Percentiles rank a stretch among this genome's conserved stretches.
Conservation (phyloP, 2,797 vertebrate genomes). For the Argyrosomus regius region DNA sequence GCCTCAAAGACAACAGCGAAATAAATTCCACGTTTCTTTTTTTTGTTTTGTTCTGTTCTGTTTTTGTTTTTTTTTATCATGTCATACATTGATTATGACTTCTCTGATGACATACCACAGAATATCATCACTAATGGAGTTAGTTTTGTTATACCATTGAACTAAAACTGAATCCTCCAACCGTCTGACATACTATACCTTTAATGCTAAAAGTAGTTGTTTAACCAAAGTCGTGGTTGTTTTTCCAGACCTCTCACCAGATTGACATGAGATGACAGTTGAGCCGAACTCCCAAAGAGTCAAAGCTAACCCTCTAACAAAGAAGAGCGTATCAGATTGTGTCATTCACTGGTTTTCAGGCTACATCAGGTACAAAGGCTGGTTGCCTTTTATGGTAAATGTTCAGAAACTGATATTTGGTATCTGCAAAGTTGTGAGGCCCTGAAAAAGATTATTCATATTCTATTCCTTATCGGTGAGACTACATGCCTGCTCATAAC, state of each 20-base stretch:
- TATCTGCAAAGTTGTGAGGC: background rate
- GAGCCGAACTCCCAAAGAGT: background rate
- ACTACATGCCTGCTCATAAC: conserved; percentile 42
- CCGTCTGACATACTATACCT: background rate
- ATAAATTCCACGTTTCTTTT: too few species aligned
- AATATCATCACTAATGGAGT: background rate
- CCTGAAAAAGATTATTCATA: background rate
- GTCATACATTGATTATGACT: too few species aligned
- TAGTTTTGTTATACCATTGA: background rate
- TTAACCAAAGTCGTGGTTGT: too few species aligned
- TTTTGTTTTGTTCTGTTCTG: too few species aligned
- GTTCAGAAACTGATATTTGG: conserved; percentile 7
- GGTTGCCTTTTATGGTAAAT: background rate
- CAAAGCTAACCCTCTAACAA: background rate
- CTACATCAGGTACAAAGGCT: background rate
- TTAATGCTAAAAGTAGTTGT: too few species aligned
- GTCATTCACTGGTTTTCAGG: background rate
- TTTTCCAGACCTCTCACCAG: background rate
- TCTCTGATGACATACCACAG: too few species aligned
- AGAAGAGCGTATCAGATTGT: background rate
- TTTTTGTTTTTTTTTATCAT: too few species aligned
- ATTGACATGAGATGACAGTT: background rate
- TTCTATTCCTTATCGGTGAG: conserved; percentile 26
- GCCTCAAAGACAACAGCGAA: too few species aligned
- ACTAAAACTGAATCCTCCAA: background rate